phyloP scores from a whole-genome alignment of 2,113 vertebrate species.

The Nymphicus hollandicus region DNA sequence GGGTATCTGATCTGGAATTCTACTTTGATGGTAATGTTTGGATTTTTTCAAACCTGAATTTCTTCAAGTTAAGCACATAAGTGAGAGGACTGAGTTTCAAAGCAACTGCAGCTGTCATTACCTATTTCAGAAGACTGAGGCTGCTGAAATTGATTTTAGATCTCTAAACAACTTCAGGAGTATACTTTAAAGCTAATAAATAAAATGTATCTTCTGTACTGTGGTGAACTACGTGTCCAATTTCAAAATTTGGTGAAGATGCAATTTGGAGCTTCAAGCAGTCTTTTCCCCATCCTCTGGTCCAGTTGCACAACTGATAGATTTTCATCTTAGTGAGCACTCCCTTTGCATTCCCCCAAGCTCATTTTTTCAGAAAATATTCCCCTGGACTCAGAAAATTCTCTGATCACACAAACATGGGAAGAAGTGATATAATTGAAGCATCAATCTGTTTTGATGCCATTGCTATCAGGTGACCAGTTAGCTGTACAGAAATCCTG shows the following conservation, averaged over 20 bases:
- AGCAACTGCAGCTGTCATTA: background rate
- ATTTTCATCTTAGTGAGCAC: background rate
- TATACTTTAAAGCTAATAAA: background rate
- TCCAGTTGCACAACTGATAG: background rate
- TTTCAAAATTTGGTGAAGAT: background rate
- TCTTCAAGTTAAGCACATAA: background rate
- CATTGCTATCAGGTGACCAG: background rate
- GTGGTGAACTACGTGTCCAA: background rate
- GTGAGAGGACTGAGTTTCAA: background rate
- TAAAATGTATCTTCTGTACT: background rate
- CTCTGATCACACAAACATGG: background rate
- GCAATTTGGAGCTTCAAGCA: background rate
- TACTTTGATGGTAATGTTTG: background rate
- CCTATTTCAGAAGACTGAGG: background rate
- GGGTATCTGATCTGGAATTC: background rate
- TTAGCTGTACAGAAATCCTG: background rate
- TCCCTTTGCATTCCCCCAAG: background rate
- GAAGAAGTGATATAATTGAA: background rate
- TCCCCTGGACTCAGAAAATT: background rate
- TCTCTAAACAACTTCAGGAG: background rate
- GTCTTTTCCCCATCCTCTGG: background rate
- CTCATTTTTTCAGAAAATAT: background rate
- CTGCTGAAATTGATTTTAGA: background rate
- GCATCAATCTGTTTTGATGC: background rate
- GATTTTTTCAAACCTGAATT: background rate